Evolutionary conservation across 2,113 vertebrate species (phyloP).

Genomic region (Mohoua ochrocephala): DNA sequence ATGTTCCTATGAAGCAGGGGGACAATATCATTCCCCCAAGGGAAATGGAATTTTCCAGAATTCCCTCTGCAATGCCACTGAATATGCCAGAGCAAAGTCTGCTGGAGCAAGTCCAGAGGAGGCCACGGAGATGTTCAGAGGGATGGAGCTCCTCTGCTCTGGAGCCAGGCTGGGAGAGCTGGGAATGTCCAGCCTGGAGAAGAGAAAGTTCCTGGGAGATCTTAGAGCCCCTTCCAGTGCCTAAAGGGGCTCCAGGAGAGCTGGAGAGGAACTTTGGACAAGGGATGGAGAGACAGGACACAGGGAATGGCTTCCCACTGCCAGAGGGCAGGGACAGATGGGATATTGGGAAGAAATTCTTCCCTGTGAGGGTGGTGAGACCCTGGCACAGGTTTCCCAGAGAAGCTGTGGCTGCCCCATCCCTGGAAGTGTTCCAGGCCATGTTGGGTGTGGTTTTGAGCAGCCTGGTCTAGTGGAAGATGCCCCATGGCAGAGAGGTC

Average conservation of each 20-base stretch:
- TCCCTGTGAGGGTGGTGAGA: rapidly evolving
- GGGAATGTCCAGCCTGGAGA: not conserved
- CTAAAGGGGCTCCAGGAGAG: not conserved
- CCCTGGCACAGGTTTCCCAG: rapidly evolving
- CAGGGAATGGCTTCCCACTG: not conserved
- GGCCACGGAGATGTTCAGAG: rapidly evolving
- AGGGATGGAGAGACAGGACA: not conserved
- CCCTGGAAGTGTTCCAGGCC: not conserved
- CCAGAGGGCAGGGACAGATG: rapidly evolving
- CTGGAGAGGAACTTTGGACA: not conserved
- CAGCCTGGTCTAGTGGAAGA: rapidly evolving
- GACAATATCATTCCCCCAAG: not conserved
- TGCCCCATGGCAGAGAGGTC: not conserved
- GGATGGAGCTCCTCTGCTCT: not conserved
- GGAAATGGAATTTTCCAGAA: not conserved
- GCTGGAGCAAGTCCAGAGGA: not conserved
- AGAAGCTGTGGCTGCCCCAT: not conserved
- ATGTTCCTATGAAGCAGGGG: not conserved
- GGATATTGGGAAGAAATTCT: not conserved
- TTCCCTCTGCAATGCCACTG: not conserved
- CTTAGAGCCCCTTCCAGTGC: rapidly evolving
- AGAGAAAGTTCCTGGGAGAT: rapidly evolving
- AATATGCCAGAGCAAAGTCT: not conserved
- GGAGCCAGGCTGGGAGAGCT: not conserved
- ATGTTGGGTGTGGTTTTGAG: not conserved